Conservation (phyloP, 1,140 invertebrate genomes). For the Lamellibrachia luymesi region DNA sequence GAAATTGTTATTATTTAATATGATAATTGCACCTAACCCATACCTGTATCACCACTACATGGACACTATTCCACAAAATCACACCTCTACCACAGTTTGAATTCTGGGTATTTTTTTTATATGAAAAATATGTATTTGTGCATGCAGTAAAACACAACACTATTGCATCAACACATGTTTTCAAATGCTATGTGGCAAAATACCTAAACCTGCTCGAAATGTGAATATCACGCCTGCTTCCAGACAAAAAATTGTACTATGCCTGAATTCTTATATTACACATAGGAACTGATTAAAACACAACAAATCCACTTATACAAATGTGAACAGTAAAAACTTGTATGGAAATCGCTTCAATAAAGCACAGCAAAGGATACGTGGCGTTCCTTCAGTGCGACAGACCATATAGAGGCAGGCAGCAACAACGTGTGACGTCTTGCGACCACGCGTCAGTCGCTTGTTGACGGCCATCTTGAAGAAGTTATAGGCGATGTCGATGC, state of each 20-base stretch:
- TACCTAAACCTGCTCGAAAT: background rate
- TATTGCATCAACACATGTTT: too few relatives aligned
- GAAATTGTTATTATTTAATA: too few relatives aligned
- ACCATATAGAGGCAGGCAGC: slow-evolving; percentile 98
- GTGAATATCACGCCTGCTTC: background rate
- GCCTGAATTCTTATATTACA: background rate
- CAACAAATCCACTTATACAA: background rate
- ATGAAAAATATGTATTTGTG: too few relatives aligned
- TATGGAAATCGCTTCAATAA: background rate
- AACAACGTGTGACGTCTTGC: slow-evolving; percentile 87
- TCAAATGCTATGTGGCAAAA: background rate
- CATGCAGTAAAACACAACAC: too few relatives aligned
- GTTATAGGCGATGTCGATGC: slow-evolving; percentile 88
- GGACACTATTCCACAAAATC: too few relatives aligned
- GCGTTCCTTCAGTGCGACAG: slow-evolving; percentile 88
- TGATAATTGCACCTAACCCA: too few relatives aligned
- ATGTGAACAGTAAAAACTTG: background rate
- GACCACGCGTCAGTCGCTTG: slow-evolving; percentile 76
- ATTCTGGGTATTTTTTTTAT: too few relatives aligned
- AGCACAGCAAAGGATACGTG: slow-evolving; percentile 75
- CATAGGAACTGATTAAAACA: background rate
- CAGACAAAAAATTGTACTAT: background rate
- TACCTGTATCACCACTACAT: too few relatives aligned
- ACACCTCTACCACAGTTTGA: too few relatives aligned
- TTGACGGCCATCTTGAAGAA: slow-evolving; percentile 95